Evolutionary conservation across 2,888 invertebrate genomes (phyloP), one percentile per base, ranked within the genome.

Genomic region (Resseliella maxima): DNA sequence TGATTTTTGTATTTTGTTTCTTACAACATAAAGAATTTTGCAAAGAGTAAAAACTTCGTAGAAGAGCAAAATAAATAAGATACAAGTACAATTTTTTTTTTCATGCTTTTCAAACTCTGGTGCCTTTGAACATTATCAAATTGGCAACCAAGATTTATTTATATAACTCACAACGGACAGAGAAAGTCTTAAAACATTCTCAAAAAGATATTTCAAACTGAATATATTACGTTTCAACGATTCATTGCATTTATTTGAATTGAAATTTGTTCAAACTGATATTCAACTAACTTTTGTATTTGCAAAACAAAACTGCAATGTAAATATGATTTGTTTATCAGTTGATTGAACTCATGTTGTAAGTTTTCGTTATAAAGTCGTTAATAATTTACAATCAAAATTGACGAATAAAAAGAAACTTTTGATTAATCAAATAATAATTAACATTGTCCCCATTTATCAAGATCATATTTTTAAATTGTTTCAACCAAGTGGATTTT

Each of bases 81-180:
- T 50, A 50, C 12, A 50, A 50, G 46, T 50, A 18, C 12, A 50
- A 50, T 15, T 50, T 15, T 8, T 18, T 2, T 41, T 41, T 41
- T 41, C 6, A 50, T 50, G 72, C 31, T 35, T 72, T 72, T 72
- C 31, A 72, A 72, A n/a, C n/a, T n/a, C n/a, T n/a, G n/a, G n/a
- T n/a, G n/a, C n/a, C 31, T 35, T 72, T 72, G 31, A 15, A 10
- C 2, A 3, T 24, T 21, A 72, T 35, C 35, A 31, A 31, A 3
- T 72, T 72, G 1, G n/a, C 10, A 72, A 72, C 3, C 72, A 72
- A 21, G 72, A 72, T 72, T 31, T 72, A 31, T 72, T 72, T 72
- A 15, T 15, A 15, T 31, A 35, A 72, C 1, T 15, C 15, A 21
- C 15, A 31, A 72, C 12, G 31, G 15, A 72, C 27, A 12, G 31